Base-by-base conservation (phyloP, 2,113 vertebrate genomes). In the Alaudala cheleensis region DNA sequence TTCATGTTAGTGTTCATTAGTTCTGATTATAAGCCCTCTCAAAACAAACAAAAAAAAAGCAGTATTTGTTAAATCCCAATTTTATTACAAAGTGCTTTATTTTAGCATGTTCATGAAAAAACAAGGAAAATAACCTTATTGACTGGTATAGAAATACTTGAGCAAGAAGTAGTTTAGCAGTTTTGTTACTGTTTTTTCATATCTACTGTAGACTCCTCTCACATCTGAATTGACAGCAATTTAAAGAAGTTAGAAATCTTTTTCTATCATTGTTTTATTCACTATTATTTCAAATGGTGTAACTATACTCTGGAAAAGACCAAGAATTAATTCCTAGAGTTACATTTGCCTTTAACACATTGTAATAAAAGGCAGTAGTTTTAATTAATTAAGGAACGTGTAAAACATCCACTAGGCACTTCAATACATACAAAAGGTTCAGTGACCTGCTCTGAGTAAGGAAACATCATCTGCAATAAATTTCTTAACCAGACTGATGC, bases 361-460 rank as follows among this genome's bases (percentile, higher is more conserved):
- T 49, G 22, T 39, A 85, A 76, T 57, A 82, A 85, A 88, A 79
- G 22, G 17, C 29, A 67, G 53, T 45, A 29, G 24, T 45, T 91
- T 91, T 69, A 87, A 86, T 88, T 92, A 92, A 91, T 85, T 90
- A 88, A 91, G 87, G 19, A 81, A 86, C n/a, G 23, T 40, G 21
- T 21, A 86, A 50, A 90, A 80, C 21, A 61, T 56, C 44, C 80
- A 91, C 49, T n/a, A 82, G 62, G 25, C 64, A 86, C 24, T 90
- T 95, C 60, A 94, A 90, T 84, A 40, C 56, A 39, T 26, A 69
- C n/a, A 40, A 92, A 92, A 84, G 73, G 50, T 92, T 95, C 67
- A 71, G 42, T 69, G 47, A 92, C 62, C 76, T 69, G 51, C 62
- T 93, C 61, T 81, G 47, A 89, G 44, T 65, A 95, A 80, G 34